Base-by-base conservation (phyloP, 1,140 invertebrate genomes). In the Drosophila sp. region DNA sequence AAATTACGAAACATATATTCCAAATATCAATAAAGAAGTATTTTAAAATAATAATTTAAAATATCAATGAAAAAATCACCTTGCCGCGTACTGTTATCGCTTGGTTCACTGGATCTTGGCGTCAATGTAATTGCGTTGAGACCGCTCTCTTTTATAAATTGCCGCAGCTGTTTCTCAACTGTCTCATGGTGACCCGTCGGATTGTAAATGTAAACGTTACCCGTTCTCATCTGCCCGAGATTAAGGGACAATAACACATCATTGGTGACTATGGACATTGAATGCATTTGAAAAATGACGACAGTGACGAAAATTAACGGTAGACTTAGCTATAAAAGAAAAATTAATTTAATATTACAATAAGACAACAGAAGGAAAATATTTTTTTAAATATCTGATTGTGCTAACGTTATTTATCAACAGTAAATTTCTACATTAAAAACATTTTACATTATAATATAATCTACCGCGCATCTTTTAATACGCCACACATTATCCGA, bases 121-220 rank as follows among this genome's bases (percentile, higher is more conserved):
- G 45, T 45, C 11, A 90, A 6, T 6, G 76, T 80, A 45, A 67
- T 71, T 0, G 34, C 72, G 7, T 34, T 67, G 2, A 89, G 41
- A 7, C 74, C 76, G 58, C 43, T 81, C 2, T 61, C 34, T 41
- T 89, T 66, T 29, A 91, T 91, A 45, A 78, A 74, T 21, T 78
- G 63, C 1, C 73, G 72, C 21, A 91, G 36, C 4, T 64, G 41
- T n/a, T 78, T 43, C 25, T 90, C 82, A 4, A 91, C 32, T 9
- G 64, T 41, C 0, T n/a, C n/a, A 45, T 80, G 61, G n/a, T 67
- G 77, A 2, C 66, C 61, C 2, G 62, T 70, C 7, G 89, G 74
- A 65, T 89, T 90, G 46, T 82, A 74, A 2, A 91, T 59, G 34
- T 82, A 90, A 27, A 91, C 56, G 13, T 38, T 58, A 0, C 90